Conservation (phyloP, 2,113 vertebrate genomes). For the Rhadina sibilatrix region DNA sequence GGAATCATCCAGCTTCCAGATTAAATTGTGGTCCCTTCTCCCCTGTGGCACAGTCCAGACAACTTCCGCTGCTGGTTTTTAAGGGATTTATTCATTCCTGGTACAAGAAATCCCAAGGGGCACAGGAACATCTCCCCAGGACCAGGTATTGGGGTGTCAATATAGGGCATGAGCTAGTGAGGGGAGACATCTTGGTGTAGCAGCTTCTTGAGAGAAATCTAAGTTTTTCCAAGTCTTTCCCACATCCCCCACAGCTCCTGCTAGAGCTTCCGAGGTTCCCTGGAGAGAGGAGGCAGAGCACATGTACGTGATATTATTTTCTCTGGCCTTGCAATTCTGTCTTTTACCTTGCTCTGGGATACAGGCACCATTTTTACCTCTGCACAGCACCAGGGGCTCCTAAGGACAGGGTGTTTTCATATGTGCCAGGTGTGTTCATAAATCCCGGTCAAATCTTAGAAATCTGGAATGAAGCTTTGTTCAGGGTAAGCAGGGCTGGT, state of each 20-base stretch:
- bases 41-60: neutral
- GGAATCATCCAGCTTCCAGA: neutral
- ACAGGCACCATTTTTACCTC: neutral
- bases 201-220: neutral
- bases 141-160: neutral
- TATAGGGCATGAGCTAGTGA: neutral
- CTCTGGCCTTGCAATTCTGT: neutral
- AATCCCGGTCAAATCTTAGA: neutral
- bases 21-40: neutral
- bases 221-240: neutral
- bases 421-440: neutral
- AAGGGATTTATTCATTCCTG: neutral
- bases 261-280: neutral
- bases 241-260: neutral
- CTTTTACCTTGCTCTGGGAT: neutral
- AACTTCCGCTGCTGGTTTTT: neutral
- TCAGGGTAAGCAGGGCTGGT: neutral
- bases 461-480: neutral
- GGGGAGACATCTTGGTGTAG: neutral
- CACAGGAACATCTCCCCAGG: neutral
- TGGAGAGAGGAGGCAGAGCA: neutral
- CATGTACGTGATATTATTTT: neutral
- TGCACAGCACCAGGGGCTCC: neutral
- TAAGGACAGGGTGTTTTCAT: neutral
- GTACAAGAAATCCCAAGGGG: rapidly evolving